Conservation (phyloP, 2,888 invertebrate genomes). For the Synergus japonicus region DNA sequence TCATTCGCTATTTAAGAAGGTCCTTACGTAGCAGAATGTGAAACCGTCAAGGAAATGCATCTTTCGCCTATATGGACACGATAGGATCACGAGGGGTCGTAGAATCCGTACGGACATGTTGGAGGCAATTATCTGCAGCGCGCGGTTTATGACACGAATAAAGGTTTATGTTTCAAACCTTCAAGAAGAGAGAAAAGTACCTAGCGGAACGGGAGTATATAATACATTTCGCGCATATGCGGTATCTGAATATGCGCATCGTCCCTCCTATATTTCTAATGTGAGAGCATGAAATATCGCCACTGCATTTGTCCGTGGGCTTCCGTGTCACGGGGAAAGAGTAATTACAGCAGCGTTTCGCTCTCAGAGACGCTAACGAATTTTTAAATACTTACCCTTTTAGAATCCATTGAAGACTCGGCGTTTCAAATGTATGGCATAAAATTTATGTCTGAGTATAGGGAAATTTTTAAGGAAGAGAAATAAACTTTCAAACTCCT, state of each 20-base stretch:
- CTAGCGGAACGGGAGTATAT: background rate
- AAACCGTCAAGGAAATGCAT: conserved; percentile 27
- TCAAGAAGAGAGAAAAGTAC: conserved; percentile 25
- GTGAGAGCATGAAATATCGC: conserved; percentile 36
- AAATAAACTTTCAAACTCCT: no score
- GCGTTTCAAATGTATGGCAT: conserved; percentile 1
- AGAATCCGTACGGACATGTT: conserved; percentile 12
- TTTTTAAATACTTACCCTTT: conserved; percentile 25
- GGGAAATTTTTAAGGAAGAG: background rate
- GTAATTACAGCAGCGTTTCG: conserved; percentile 15
- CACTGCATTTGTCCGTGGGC: conserved; percentile 33
- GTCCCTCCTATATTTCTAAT: conserved; percentile 33
- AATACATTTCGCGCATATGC: conserved; percentile 12
- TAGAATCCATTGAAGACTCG: background rate
- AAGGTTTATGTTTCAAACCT: conserved; percentile 24
- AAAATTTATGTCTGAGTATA: background rate
- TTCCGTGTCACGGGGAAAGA: conserved; percentile 31
- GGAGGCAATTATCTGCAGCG: conserved; percentile 35
- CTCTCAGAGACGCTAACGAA: conserved; percentile 20
- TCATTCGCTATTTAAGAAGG: background rate
- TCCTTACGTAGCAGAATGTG: conserved; percentile 16
- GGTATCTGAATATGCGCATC: conserved; percentile 32
- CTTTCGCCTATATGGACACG: background rate
- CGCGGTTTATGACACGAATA: conserved; percentile 36
- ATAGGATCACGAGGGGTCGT: conserved; percentile 35